phyloP scores from a whole-genome alignment of 2,888 invertebrate species.

The Synanthedon myopaeformis region DNA sequence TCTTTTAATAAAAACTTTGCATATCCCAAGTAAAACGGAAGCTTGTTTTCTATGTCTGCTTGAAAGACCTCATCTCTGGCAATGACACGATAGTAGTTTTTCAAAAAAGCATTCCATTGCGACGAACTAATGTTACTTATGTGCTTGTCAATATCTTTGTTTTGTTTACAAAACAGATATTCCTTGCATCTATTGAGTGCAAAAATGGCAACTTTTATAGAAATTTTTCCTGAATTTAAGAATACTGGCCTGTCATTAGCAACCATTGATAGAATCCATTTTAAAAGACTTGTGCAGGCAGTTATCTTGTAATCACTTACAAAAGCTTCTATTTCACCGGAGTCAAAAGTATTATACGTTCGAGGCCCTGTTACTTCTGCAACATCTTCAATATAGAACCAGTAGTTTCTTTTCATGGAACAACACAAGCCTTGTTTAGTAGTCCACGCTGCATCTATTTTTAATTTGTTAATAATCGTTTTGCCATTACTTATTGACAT shows the following conservation, averaged over 20 bases:
- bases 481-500: slow-evolving; percentile 24
- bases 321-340: slow-evolving; percentile 70
- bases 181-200: slow-evolving; percentile 79
- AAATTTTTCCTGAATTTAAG: slow-evolving; percentile 61
- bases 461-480: slow-evolving; percentile 46
- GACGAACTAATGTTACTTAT: slow-evolving; percentile 43
- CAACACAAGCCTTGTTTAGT: slow-evolving; percentile 63
- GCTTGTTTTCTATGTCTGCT: slow-evolving; percentile 33
- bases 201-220: slow-evolving; percentile 73
- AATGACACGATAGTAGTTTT: slow-evolving; percentile 74
- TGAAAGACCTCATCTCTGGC: slow-evolving; percentile 68
- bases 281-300: slow-evolving; percentile 81
- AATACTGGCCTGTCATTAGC: slow-evolving; percentile 53
- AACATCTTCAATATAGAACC: slow-evolving; percentile 72
- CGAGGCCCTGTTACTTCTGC: slow-evolving; percentile 79
- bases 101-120: slow-evolving; percentile 78
- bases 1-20: slow-evolving; percentile 71
- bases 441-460: slow-evolving; percentile 47
- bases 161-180: slow-evolving; percentile 67
- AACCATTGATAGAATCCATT: slow-evolving; percentile 62
- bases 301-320: slow-evolving; percentile 81
- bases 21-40: slow-evolving; percentile 42
- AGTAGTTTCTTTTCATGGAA: slow-evolving; percentile 71
- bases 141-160: slow-evolving; percentile 74
- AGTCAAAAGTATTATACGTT: slow-evolving; percentile 73